Evolutionary conservation across 2,113 vertebrate genomes (phyloP), one percentile per base, ranked within the genome.

Genomic region (Mormyrus iriodes): DNA sequence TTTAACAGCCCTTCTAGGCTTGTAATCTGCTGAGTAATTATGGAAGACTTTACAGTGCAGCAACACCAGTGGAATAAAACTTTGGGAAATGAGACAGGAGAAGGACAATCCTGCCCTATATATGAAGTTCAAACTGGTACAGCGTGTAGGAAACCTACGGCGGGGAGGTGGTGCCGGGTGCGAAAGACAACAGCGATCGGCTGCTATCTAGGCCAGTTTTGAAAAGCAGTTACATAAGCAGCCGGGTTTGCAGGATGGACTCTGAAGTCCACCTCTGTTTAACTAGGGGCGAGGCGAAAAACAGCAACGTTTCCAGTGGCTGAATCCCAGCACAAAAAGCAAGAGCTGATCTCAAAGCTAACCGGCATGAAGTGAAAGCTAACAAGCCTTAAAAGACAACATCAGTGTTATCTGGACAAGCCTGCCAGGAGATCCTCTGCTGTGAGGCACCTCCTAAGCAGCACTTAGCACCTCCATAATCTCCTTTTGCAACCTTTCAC

Each of bases 181-280:
- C 55, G 17, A 76, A 46, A 48, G 48, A 83, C 87, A 83, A 82
- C 4, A 85, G 90, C 89, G 92, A 93, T 94, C 91, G 91, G 90
- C 88, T 85, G 46, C 90, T 93, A 95, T 94, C 91, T 93, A 94
- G 94, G 93, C 88, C 94, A 93, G 90, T 84, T 91, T 90, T 92
- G 85, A 92, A 93, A 90, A 90, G 91, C 85, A 91, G 91, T 95
- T 95, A 93, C 92, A 92, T 94, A 95, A 95, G 88, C 90, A 87
- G 91, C 92, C 87, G 91, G 90, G 90, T 94, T 94, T 94, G 86
- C 90, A 92, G 94, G 73, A 91, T 94, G 93, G 93, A 48, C 92
- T 88, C 88, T 73, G 89, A 93, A 93, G 21, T 82, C 69, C 73
- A 58, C 49, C 73, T 89, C 76, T 83, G 51, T n/a, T 58, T 44